phyloP scores from a whole-genome alignment of 2,113 vertebrate genomes.

The Cephalopholis sonnerati region DNA sequence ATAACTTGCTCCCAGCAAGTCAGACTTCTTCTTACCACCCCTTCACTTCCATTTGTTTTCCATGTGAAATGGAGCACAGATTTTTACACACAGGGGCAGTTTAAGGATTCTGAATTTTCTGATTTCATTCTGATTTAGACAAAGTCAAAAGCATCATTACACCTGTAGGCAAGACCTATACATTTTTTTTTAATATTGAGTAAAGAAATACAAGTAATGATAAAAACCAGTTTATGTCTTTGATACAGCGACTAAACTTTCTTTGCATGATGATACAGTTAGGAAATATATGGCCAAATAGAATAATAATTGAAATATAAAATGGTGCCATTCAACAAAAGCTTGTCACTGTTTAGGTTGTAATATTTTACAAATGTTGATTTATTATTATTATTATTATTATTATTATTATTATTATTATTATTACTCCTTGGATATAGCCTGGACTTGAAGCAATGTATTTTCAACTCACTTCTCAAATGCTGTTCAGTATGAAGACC shows the following conservation, averaged over 20 bases:
- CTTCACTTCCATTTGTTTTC: slow-evolving; percentile 74
- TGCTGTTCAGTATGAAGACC: neutral
- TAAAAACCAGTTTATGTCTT: neutral
- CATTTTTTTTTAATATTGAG: neutral
- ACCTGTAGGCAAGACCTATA: neutral
- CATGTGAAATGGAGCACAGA: slow-evolving; percentile 44
- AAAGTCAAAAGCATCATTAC: neutral
- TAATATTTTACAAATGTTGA: neutral
- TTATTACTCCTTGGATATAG: too few relatives aligned
- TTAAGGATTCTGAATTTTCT: too few relatives aligned
- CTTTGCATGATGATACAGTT: neutral
- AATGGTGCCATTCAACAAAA: neutral
- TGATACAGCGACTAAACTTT: neutral
- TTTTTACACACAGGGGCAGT: neutral
- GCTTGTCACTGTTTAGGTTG: neutral
- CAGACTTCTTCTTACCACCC: slow-evolving; percentile 75
- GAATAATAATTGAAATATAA: neutral
- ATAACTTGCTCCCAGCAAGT: slow-evolving; percentile 83
- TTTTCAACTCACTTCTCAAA: neutral
- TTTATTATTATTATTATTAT: neutral
- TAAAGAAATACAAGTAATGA: neutral
- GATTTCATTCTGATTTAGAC: neutral
- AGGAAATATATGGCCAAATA: neutral
- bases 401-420: too few relatives aligned
- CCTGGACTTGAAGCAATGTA: too few relatives aligned